Conservation (phyloP, 37 sponge, comb jelly and placozoan genomes). For the Hexactinellida sp. region DNA sequence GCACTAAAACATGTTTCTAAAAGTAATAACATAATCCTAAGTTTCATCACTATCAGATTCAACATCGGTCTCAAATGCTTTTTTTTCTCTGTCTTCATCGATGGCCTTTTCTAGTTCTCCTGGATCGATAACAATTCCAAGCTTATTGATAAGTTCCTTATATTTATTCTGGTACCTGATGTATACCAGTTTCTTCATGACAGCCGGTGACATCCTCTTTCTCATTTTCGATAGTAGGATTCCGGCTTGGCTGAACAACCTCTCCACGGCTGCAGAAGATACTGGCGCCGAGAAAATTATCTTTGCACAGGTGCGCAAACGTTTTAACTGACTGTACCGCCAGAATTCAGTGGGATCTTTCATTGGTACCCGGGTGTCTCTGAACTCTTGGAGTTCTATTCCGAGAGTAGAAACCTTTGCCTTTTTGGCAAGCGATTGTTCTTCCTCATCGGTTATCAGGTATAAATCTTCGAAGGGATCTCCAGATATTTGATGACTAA, state of each 20-base stretch:
- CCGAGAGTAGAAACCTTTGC: neutral
- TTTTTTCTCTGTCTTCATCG: neutral
- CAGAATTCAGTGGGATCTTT: slow-evolving; percentile 7
- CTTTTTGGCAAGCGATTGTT: slow-evolving; percentile 1
- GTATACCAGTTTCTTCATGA: slow-evolving; percentile 15
- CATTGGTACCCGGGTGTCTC: slow-evolving; percentile 7
- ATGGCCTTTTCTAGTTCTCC: neutral
- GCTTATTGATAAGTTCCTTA: neutral
- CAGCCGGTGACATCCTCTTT: slow-evolving; percentile 3
- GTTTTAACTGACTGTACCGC: slow-evolving; percentile 8
- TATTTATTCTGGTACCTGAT: slow-evolving; percentile 15
- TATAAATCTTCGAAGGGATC: neutral
- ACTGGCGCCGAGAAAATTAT: slow-evolving; percentile 12
- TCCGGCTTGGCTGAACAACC: slow-evolving; percentile 16
- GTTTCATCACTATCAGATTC: neutral
- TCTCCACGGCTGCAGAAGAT: slow-evolving; percentile 16
- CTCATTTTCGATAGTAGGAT: slow-evolving; percentile 1
- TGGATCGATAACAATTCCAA: slow-evolving; percentile 7
- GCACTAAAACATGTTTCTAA: too few relatives aligned
- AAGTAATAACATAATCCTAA: neutral
- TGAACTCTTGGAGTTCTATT: slow-evolving; percentile 10
- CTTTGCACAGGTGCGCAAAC: slow-evolving; percentile 11
- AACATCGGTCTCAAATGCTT: neutral
- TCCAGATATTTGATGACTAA: neutral
- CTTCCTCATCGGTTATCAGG: slow-evolving; percentile 6